Base-by-base conservation (phyloP, 2,888 invertebrate species). In the Rotaria magnacalcarata region DNA sequence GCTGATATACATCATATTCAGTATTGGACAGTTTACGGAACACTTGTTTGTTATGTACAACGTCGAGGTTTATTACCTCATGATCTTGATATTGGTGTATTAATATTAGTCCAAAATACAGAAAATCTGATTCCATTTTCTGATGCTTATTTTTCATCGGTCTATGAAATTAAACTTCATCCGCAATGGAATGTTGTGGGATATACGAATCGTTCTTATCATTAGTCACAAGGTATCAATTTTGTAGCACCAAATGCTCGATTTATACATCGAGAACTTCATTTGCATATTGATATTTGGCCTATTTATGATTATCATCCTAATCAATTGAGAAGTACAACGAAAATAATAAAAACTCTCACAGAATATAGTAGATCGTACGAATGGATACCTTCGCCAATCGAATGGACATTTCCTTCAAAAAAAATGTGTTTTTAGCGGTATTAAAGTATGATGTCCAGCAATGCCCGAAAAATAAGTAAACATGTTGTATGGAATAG, bases 231-330 rank as follows among this genome's bases (percentile, higher is more conserved):
- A 75, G 43, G 75, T 43, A 19, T 19, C 27, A 75, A 75, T 21
- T 75, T 75, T 24, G 24, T 75, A 10, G 75, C 75, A 41, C 75
- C 75, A 1, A 75, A 75, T 43, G 75, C 75, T 41, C 34, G 75
- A 75, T 75, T 75, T 19, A 43, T 75, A 43, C 75, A 75, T 75
- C 34, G 75, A 75, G 43, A 43, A 43, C 41, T 43, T 43, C 41
- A 24, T 21, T 41, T 19, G 8, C 43, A 75, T 43, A 43, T 75
- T 43, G 75, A 75, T 19, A 75, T 75, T 75, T 43, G 75, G 75
- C 75, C 75, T 24, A 43, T 75, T 16, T 75, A 75, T 75, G 43
- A 75, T 43, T 75, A 19, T 75, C 75, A 43, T 75, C 75, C 75
- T 14, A 16, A 4, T 75, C 75, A 43, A 21, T 21, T 43, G n/a